Evolutionary conservation across 2,888 invertebrate species (phyloP).

Genomic region (Stenodema calcarata): DNA sequence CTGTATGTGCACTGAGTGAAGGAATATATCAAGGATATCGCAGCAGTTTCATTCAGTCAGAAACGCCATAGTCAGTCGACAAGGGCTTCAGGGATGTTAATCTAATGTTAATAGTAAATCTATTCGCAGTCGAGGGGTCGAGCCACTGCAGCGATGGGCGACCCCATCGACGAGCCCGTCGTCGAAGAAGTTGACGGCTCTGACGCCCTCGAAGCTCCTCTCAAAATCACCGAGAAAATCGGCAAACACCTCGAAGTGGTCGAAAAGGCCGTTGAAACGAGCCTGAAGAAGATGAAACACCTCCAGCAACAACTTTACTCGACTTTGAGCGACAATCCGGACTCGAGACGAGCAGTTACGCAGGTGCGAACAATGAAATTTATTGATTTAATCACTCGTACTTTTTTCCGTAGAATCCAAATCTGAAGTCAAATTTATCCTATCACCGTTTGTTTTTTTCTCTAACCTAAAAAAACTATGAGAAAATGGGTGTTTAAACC

Average conservation of each 20-base stretch:
- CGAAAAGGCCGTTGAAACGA: background rate
- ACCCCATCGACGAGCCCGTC: background rate
- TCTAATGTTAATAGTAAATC: no score
- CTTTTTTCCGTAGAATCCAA: no score
- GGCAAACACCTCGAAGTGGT: background rate
- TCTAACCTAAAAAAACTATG: no score
- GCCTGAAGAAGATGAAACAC: background rate
- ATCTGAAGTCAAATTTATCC: no score
- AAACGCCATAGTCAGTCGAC: no score
- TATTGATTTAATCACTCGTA: background rate
- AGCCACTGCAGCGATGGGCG: background rate
- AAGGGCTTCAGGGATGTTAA: no score
- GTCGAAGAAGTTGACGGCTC: background rate
- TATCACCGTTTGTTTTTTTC: no score
- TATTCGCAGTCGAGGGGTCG: background rate
- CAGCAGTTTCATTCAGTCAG: no score
- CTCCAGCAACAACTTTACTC: background rate
- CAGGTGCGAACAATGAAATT: background rate
- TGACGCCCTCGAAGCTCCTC: background rate
- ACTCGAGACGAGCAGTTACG: background rate
- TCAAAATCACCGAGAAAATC: background rate
- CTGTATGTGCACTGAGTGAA: no score
- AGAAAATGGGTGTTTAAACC: no score
- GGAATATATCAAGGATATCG: no score
- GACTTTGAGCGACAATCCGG: background rate